Base-by-base conservation (phyloP, 1,140 invertebrate genomes). In the Arion vulgaris region DNA sequence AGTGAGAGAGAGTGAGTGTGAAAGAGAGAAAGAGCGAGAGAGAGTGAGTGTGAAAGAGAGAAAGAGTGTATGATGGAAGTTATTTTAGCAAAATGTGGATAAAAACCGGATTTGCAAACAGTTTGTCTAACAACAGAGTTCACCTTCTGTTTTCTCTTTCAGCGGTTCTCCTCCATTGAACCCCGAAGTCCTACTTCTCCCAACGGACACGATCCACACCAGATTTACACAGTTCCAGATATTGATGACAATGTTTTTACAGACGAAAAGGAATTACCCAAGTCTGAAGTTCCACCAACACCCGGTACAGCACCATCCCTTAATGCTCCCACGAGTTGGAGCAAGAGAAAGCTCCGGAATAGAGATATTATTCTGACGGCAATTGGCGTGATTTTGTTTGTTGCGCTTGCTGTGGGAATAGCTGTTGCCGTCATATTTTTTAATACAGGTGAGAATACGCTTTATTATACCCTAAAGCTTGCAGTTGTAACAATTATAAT, bases 141-240 rank as follows among this genome's bases (percentile, higher is more conserved):
- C n/a, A n/a, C n/a, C n/a, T n/a, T n/a, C n/a, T n/a, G n/a, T 28
- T 28, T 78, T 62, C n/a, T 2, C 32, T 49, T 49, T 11, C 76
- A 78, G 76, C 76, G 76, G 36, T 78, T 78, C 41, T 78, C 76
- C 57, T 78, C 76, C 76, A 78, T 78, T n/a, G 76, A 78, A 28
- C 34, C 53, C 38, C 76, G 76, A 19, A n/a, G 41, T 66, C 62
- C 78, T 66, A 45, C 62, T 15, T 26, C 53, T 19, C 41, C 74
- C 28, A 49, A 45, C 4, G 68, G 41, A 7, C 34, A 53, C 45
- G 68, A 51, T n/a, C 34, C 23, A 19, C 39, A 45, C 38, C 32
- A 80, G 28, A 71, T 49, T 36, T 71, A 80, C 78, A 28, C 76
- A 26, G 28, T 78, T 0, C 68, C 5, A n/a, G 45, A 79, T n/a